Base-by-base conservation (phyloP, 2,888 invertebrate species). In the Epinotia brunnichana region DNA sequence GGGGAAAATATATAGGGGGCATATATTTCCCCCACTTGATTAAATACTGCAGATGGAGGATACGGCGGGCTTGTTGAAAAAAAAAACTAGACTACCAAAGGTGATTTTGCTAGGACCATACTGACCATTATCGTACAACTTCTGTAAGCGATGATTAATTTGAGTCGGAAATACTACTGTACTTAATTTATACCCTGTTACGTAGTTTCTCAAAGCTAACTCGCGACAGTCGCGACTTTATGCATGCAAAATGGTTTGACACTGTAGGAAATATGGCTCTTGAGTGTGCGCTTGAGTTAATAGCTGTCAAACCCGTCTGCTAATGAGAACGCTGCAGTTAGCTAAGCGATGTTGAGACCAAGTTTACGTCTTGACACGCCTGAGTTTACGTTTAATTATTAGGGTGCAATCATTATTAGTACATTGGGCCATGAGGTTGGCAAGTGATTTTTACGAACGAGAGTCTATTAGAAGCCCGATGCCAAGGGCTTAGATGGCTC, bases 271-370 rank as follows among this genome's bases (percentile, higher is more conserved):
- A 88, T 89, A 89, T 87, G 86, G 85, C 85, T 82, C 84, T 82
- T 76, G 86, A 89, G 88, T 88, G 88, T 82, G 82, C 85, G 86
- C 85, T 88, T 82, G 81, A 87, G 89, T 89, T 91, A 91, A 91
- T 91, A 90, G 89, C 86, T 81, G 83, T 82, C 85, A 86, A 87
- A 87, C 87, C 87, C 84, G 85, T 84, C 83, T 80, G 80, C 84
- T 91, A 90, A 91, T 90, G 89, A 90, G 89, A 78, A 82, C 79
- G 80, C 76, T 79, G 74, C 77, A 74, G 76, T 77, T 78, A 77
- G 78, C 78, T 78, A 76, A 78, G 75, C 78, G 79, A 78, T 75
- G 75, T 76, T 77, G 79, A 80, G 74, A 75, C 73, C 63, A 76
- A 79, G 75, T 77, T 78, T 69, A 51, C 60, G 54, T 39, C 21